Percentiles rank a stretch among this genome's conserved stretches.
Evolutionary conservation across 2,113 vertebrate species (phyloP).

Genomic region (Colinus virginianus): DNA sequence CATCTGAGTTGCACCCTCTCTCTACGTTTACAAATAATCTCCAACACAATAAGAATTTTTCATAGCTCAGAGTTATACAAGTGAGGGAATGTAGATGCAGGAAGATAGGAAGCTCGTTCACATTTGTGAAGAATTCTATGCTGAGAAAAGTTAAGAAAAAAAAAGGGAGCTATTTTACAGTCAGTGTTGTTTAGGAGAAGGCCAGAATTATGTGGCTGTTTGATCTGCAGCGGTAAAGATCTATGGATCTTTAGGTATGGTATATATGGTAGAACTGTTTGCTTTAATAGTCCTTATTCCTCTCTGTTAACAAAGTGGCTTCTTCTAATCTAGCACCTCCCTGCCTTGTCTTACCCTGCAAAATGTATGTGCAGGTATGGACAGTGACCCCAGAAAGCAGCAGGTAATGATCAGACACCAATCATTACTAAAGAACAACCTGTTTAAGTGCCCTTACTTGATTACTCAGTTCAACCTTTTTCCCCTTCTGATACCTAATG

Average conservation of each 20-base stretch:
- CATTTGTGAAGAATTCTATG: not conserved
- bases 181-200: not conserved
- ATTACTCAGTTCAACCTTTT: not conserved
- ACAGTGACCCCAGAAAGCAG: not conserved
- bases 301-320: not conserved
- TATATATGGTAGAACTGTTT: not conserved
- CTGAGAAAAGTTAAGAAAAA: not conserved
- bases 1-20: not conserved
- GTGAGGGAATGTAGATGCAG: not conserved
- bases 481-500: not conserved
- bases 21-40: not conserved
- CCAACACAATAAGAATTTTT: not conserved
- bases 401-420: not conserved
- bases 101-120: not conserved
- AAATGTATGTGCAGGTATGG: not conserved
- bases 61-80: not conserved
- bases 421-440: not conserved
- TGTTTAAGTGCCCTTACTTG: not conserved
- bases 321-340: not conserved
- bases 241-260: not conserved
- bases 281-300: not conserved
- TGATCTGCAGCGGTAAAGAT: not conserved
- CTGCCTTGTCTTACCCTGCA: not conserved
- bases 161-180: not conserved
- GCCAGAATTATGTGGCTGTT: not conserved